phyloP scores from a whole-genome alignment of 2,113 vertebrate genomes.

The Mormyrus lacerda region DNA sequence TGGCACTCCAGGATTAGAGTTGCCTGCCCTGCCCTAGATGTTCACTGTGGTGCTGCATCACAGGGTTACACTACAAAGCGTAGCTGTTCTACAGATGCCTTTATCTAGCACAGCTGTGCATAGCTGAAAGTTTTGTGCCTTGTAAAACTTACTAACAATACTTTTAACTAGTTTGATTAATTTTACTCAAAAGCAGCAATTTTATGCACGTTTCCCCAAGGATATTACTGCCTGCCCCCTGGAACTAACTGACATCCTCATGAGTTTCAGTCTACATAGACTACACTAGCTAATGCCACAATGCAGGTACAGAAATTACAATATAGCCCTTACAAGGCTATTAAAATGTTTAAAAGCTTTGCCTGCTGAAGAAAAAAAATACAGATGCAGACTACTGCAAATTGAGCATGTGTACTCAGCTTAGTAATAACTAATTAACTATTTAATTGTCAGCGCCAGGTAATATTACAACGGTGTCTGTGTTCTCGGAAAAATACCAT shows the following conservation, averaged over 20 bases:
- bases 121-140: background rate
- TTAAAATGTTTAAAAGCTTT: background rate
- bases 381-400: background rate
- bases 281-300: background rate
- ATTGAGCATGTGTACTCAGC: background rate
- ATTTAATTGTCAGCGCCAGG: background rate
- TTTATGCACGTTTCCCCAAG: background rate
- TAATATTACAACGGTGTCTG: conserved; percentile 1
- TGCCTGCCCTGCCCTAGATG: background rate
- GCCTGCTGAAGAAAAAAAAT: background rate
- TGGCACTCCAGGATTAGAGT: background rate
- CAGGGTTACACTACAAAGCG: background rate
- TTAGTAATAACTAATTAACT: background rate
- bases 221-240: background rate
- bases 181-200: background rate
- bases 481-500: conserved; percentile 4
- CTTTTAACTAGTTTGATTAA: background rate
- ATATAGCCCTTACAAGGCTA: background rate
- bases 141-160: background rate
- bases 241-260: background rate
- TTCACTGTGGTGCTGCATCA: background rate
- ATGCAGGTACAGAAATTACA: background rate
- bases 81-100: background rate
- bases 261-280: background rate
- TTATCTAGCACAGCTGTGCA: background rate